Conservation (phyloP, 2,797 vertebrate genomes). For the Danio kyathit region DNA sequence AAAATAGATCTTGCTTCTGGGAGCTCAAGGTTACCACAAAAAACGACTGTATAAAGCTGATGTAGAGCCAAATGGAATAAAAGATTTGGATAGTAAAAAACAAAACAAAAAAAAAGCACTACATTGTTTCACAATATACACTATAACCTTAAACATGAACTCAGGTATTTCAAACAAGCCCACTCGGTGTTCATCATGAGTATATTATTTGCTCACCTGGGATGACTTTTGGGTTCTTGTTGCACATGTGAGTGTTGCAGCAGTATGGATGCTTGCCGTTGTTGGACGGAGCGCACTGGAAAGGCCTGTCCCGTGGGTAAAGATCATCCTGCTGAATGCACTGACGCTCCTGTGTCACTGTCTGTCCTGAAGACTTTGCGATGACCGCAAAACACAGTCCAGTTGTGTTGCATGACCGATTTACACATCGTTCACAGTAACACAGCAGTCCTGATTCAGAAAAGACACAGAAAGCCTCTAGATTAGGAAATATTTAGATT, state of each 20-base stretch:
- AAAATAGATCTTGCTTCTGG: neutral
- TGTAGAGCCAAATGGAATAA: neutral
- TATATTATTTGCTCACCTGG: conserved; percentile 34
- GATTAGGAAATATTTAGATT: neutral
- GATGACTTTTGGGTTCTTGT: conserved; percentile 73
- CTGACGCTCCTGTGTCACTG: conserved; percentile 77
- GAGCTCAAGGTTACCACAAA: conserved; percentile 3
- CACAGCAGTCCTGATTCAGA: conserved; percentile 78
- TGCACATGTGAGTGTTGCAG: conserved; percentile 83
- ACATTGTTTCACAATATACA: neutral
- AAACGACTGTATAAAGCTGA: neutral
- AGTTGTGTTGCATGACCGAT: conserved; percentile 85
- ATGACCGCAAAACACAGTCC: conserved; percentile 83
- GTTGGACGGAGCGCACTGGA: conserved; percentile 80
- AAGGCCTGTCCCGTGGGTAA: conserved; percentile 84
- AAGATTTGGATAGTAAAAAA: neutral
- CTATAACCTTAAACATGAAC: neutral
- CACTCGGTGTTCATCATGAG: neutral
- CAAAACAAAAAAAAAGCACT: neutral
- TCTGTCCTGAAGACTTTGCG: conserved; percentile 75
- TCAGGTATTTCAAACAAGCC: neutral
- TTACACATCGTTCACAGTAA: conserved; percentile 83
- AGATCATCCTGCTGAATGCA: conserved; percentile 80
- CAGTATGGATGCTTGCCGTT: conserved; percentile 76
- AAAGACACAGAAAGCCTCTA: neutral